Conservation (phyloP, 2,888 invertebrate genomes). For the Cecidostiba fungosa region DNA sequence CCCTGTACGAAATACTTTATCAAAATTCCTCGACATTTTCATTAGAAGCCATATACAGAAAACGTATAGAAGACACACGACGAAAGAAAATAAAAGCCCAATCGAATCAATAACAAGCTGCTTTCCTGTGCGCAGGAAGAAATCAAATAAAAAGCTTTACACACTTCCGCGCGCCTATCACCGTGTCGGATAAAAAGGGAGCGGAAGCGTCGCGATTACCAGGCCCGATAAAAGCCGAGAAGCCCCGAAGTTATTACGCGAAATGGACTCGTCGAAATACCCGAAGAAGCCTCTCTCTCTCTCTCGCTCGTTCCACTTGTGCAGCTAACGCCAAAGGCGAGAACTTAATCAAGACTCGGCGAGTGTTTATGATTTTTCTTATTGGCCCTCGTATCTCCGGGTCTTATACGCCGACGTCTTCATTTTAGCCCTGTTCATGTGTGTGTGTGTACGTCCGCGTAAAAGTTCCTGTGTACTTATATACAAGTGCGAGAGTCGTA, state of each 20-base stretch:
- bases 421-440: slow-evolving; percentile 45
- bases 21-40: neutral
- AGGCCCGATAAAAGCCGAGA: slow-evolving; percentile 46
- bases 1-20: neutral
- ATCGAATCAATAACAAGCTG: slow-evolving; percentile 14
- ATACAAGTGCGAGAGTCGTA: slow-evolving; percentile 24
- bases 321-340: slow-evolving; percentile 53
- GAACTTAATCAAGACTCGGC: slow-evolving; percentile 78
- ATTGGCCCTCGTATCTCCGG: slow-evolving; percentile 76
- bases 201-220: slow-evolving; percentile 33
- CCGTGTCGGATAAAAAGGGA: neutral
- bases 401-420: slow-evolving; percentile 51
- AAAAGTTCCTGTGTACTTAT: slow-evolving; percentile 20
- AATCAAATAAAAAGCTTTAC: slow-evolving; percentile 39
- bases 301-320: slow-evolving; percentile 61
- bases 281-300: slow-evolving; percentile 49
- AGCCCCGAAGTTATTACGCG: slow-evolving; percentile 70
- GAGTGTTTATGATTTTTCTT: slow-evolving; percentile 80
- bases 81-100: slow-evolving; percentile 19
- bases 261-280: slow-evolving; percentile 72
- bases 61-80: neutral
- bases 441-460: slow-evolving; percentile 4
- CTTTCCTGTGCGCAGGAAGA: neutral
- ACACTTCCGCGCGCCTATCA: slow-evolving; percentile 25
- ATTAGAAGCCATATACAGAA: neutral